Evolutionary conservation across 1,140 invertebrate species (phyloP).

Genomic region (Chionoecetes opilio): DNA sequence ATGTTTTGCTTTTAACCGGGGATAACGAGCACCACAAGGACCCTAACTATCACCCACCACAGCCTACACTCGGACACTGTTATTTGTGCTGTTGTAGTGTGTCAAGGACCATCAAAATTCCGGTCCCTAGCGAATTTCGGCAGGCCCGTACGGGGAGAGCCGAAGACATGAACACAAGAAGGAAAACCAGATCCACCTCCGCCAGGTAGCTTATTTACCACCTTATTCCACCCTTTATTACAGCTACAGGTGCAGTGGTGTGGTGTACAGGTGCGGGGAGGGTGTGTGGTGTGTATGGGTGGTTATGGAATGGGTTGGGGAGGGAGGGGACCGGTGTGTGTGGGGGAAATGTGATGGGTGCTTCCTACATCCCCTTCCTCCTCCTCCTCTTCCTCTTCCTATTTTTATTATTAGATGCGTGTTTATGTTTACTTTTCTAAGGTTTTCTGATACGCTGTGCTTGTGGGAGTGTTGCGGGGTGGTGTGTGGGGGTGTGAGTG

Average conservation of each 20-base stretch:
- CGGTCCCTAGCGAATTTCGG: conserved; percentile 80
- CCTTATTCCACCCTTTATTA: not conserved
- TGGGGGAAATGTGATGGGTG: no score
- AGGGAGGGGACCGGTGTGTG: no score
- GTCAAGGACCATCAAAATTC: conserved; percentile 79
- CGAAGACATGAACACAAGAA: conserved; percentile 78
- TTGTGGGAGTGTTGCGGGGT: not conserved
- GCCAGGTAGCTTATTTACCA: conserved; percentile 58
- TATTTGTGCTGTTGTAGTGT: conserved; percentile 63
- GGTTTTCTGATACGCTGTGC: not conserved
- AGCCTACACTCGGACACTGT: conserved; percentile 43
- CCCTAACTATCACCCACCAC: not conserved
- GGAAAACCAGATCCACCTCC: conserved; percentile 75
- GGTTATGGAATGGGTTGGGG: no score
- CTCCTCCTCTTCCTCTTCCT: no score
- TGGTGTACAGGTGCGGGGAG: not conserved
- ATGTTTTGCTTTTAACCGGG: conserved; percentile 66
- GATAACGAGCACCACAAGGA: conserved; percentile 34
- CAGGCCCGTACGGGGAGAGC: conserved; percentile 80
- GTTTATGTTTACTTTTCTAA: not conserved
- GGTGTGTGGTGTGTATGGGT: no score
- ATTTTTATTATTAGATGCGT: no score
- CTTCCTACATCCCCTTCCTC: no score
- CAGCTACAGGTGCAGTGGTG: not conserved
- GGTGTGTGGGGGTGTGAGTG: not conserved